A percentile compares a stretch with the other conserved stretches of the same genome.
Evolutionary conservation across 2,888 invertebrate genomes (phyloP).

Genomic region (Orgyia antiqua): DNA sequence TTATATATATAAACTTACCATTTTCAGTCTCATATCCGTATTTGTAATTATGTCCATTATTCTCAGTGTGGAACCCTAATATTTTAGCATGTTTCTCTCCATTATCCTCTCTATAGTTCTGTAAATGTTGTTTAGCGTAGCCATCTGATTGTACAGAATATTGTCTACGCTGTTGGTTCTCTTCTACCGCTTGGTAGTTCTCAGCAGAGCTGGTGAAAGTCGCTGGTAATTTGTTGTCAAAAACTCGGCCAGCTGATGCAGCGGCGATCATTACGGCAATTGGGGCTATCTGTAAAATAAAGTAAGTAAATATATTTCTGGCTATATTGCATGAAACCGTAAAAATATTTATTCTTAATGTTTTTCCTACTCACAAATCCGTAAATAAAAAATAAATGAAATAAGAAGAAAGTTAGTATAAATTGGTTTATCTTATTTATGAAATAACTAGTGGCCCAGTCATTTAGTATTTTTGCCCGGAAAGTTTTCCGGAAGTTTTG

Average conservation of each 20-base stretch:
- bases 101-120: background rate
- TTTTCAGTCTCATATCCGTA: slow-evolving; percentile 81
- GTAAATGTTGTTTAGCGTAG: slow-evolving; percentile 21
- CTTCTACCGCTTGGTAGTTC: slow-evolving; percentile 45
- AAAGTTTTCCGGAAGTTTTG: no score
- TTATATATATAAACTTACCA: slow-evolving; percentile 57
- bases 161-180: slow-evolving; percentile 35
- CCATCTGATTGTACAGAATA: slow-evolving; percentile 41
- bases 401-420: no score
- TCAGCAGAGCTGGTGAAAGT: slow-evolving; percentile 40
- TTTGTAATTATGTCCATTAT: slow-evolving; percentile 51
- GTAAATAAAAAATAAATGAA: no score
- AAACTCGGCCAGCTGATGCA: slow-evolving; percentile 47
- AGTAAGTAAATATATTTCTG: background rate
- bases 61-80: slow-evolving; percentile 41
- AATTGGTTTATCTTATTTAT: no score
- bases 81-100: slow-evolving; percentile 48
- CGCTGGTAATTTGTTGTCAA: slow-evolving; percentile 27
- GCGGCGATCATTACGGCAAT: slow-evolving; percentile 46
- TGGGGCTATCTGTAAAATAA: slow-evolving; percentile 39
- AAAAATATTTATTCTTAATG: no score
- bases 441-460: no score
- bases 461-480: no score
- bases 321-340: no score
- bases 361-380: no score